A percentile compares a stretch with the other conserved stretches of the same genome.
These are phyloP conservation scores for Naja naja DNA, from an alignment of 2,113 vertebrate species.

Conservation along the genomic window DNA sequence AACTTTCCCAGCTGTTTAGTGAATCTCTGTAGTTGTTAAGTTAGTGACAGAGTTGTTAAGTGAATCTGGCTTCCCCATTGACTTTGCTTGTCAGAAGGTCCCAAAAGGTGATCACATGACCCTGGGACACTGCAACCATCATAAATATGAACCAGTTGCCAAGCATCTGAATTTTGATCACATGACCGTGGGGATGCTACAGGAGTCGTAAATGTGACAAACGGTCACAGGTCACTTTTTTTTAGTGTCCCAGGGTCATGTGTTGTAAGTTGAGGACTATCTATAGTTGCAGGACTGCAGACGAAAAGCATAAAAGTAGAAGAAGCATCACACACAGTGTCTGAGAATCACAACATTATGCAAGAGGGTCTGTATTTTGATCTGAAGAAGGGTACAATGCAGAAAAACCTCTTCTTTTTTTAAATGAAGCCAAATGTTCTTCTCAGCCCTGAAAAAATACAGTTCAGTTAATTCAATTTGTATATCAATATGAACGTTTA, in stretches of 20 bases:
- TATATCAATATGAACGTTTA: neutral
- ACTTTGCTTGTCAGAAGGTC: neutral
- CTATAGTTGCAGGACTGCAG: neutral
- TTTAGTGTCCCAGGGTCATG: neutral
- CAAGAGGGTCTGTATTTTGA: neutral
- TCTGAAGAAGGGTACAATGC: neutral
- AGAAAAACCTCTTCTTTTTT: neutral
- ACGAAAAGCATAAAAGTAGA: neutral
- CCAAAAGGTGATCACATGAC: neutral
- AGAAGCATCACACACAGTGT: neutral
- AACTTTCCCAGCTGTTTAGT: neutral
- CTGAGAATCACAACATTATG: neutral
- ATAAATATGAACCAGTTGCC: neutral
- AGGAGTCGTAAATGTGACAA: neutral
- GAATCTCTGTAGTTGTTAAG: too few species aligned
- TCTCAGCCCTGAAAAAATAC: neutral
- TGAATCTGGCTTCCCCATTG: neutral
- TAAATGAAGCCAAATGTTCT: slow-evolving; percentile 20
- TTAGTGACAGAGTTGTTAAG: too few species aligned
- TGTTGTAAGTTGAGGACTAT: neutral
- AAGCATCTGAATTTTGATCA: neutral
- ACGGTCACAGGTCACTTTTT: neutral
- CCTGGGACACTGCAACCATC: neutral
- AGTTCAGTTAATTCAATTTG: neutral
- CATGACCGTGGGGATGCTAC: neutral